Conservation (phyloP, 2,888 invertebrate genomes). For the Adineta ricciae region DNA sequence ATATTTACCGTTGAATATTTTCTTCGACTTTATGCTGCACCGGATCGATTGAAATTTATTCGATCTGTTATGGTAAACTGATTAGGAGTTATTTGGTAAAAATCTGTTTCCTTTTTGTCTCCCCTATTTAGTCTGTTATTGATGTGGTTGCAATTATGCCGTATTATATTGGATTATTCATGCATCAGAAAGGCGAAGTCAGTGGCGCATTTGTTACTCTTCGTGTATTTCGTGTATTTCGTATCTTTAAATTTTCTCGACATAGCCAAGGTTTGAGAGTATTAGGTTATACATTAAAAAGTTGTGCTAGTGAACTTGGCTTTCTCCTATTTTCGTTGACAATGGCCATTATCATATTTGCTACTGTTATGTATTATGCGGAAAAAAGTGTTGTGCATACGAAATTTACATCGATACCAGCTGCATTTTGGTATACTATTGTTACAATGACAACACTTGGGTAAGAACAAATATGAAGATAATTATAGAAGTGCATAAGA, state of each 20-base stretch:
- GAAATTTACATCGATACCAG: conserved; percentile 96
- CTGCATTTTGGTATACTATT: conserved; percentile 99
- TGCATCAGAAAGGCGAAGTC: conserved; percentile 93
- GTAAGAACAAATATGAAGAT: conserved; percentile 60
- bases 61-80: conserved; percentile 79
- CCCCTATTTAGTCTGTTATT: conserved; percentile 97
- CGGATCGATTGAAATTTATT: conserved; percentile 90
- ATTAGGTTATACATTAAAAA: conserved; percentile 95
- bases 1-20: conserved; percentile 97
- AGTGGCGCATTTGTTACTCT: conserved; percentile 97
- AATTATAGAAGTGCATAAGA: not conserved
- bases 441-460: conserved; percentile 99
- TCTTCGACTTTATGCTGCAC: conserved; percentile 81
- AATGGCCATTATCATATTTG: conserved; percentile 99
- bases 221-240: conserved; percentile 94
- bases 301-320: conserved; percentile 94
- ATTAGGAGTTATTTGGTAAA: too few species aligned
- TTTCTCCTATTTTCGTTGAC: conserved; percentile 97
- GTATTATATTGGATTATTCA: conserved; percentile 93
- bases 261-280: conserved; percentile 97
- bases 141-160: conserved; percentile 98
- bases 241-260: conserved; percentile 98
- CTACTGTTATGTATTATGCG: conserved; percentile 99
- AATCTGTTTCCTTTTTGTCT: conserved; percentile 64
- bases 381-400: conserved; percentile 95